Base-by-base conservation (phyloP, 1,140 invertebrate genomes). In the Pogonognathellus flavescens region DNA sequence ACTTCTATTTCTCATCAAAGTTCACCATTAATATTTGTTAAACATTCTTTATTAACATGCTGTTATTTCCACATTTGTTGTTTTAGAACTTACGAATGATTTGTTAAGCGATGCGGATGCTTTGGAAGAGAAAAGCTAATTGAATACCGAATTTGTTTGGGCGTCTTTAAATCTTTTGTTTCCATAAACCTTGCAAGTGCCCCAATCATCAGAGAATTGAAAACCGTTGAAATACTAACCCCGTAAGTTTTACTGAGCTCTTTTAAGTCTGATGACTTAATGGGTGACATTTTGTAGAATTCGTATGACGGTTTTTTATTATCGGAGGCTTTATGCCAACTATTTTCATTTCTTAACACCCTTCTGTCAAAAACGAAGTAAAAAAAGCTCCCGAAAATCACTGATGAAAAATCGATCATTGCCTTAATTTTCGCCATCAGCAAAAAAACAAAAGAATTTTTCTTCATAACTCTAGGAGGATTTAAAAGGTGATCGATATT, bases 51-150 rank as follows among this genome's bases (percentile, higher is more conserved):
- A 53, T 8, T 53, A 53, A 53, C 13, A 8, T 53, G 13, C 7
- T 53, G 7, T 53, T 53, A 13, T 53, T 7, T 53, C 52, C 52
- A n/a, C n/a, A n/a, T n/a, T n/a, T n/a, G n/a, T n/a, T n/a, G n/a
- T 53, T 8, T 53, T 53, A 53, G 13, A 53, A 53, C 60, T 62
- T 62, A 62, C 60, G 60, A 62, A 62, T 62, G 60, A 22, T 18
- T 62, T 11, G 60, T 62, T 18, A 62, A 22, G 20, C 60, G 20
- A 18, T 18, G 60, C 1, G 60, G 60, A 25, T 62, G 60, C 10
- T 62, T 62, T 25, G n/a, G 60, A 11, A 62, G 60, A 9, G 60
- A 22, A 1, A 62, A 25, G 1, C 18, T 22, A 25, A 62, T 22
- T 1, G 60, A 62, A 25, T 18, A 22, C 3, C 9, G 60, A 25